These are phyloP conservation scores for Channa maculata DNA, from an alignment of 2,113 vertebrate genomes.

Conservation along the genomic window DNA sequence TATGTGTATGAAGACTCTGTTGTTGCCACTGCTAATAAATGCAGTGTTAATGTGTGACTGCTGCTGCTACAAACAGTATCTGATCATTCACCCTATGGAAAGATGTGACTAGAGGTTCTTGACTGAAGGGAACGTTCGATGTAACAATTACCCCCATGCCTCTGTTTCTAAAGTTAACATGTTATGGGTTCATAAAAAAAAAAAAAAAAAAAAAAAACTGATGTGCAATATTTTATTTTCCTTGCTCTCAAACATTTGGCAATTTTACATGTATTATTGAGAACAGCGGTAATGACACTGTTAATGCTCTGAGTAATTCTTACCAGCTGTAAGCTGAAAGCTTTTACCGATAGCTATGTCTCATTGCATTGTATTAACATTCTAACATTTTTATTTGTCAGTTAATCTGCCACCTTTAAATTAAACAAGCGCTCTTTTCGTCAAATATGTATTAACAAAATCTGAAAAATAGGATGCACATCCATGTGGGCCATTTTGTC, in stretches of 20 bases:
- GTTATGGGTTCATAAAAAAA: too few species aligned
- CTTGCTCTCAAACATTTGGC: neutral
- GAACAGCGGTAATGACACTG: neutral
- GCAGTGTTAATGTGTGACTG: neutral
- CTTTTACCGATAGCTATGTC: too few species aligned
- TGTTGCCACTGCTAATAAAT: neutral
- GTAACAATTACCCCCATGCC: neutral
- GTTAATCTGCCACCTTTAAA: too few species aligned
- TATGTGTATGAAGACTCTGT: slow-evolving; percentile 30
- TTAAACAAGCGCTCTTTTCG: too few species aligned
- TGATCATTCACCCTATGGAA: neutral
- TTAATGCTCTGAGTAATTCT: neutral
- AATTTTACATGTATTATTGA: neutral
- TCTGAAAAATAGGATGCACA: too few species aligned
- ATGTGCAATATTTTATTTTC: neutral
- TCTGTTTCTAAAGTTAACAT: neutral
- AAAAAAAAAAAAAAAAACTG: neutral
- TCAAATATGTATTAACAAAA: too few species aligned
- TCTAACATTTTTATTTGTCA: neutral
- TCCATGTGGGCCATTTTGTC: too few species aligned
- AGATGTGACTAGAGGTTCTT: neutral
- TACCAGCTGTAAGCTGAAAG: neutral
- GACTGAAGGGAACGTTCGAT: neutral
- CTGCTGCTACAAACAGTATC: slow-evolving; percentile 1
- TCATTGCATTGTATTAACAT: neutral